Evolutionary conservation across 2,888 invertebrate species (phyloP), one percentile per base, ranked within the genome.

Genomic region (Drepanosiphum platanoidis): DNA sequence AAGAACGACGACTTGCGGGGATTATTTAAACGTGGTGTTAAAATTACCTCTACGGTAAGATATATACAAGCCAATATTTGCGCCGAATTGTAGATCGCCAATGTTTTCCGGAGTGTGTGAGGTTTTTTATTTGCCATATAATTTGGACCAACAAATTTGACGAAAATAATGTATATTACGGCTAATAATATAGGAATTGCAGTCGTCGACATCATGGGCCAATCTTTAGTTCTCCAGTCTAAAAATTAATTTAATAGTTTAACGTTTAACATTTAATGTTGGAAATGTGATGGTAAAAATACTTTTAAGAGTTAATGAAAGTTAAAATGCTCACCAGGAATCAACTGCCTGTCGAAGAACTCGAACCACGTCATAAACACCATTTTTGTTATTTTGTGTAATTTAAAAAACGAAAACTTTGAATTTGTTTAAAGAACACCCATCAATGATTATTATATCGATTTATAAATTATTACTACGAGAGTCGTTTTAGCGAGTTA

Each of bases 21-120:
- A 39, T 71, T 36, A 66, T 32, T 42, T 58, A 82, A n/a, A n/a
- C n/a, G n/a, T n/a, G n/a, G n/a, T 42, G 58, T 36, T 70, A 84
- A 80, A 90, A 92, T 92, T 89, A 95, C 95, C 91, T 93, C 94
- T 89, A 93, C 92, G 88, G 94, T 93, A 66, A 94, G 91, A 87
- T 92, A 90, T n/a, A 91, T 90, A 87, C 94, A 95, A 42, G 93
- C 91, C 3, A 92, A 86, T 22, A 97, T 94, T 92, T 97, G 96
- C 77, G 93, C 89, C n/a, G 95, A 90, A 89, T 97, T 97, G 90
- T 97, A 97, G 88, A 92, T 90, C 86, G 93, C 92, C 87, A 97
- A 93, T 52, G 94, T 89, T 3, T 89, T 91, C 87, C 92, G 93
- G 46, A 96, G 90, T 18, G 93, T 90, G 88, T 92, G 94, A 0